Evolutionary conservation across 2,113 vertebrate species (phyloP), one percentile per base, ranked within the genome.

Genomic region (Lates calcarifer): DNA sequence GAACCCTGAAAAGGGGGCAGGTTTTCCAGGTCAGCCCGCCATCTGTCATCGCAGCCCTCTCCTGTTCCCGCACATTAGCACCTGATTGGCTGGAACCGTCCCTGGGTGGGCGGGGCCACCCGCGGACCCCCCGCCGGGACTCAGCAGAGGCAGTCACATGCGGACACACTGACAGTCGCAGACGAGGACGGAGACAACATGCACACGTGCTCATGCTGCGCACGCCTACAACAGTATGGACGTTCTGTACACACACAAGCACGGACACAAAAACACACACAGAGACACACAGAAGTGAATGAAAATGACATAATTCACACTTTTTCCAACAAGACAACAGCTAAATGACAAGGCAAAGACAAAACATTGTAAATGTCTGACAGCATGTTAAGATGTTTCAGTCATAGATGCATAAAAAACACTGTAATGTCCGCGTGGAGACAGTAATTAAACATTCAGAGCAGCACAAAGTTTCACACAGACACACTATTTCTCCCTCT

Each of bases 11-110:
- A 96, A 95, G 95, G 95, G 96, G 95, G 95, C 96, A 96, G 95
- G 96, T 96, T 96, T 97, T 96, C 94, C 97, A 97, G 97, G 97
- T 98, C 96, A 97, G 96, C 90, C 92, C 90, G 91, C 97, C 97
- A 98, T 98, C 97, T 98, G 97, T 97, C 97, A 96, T 94, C 90
- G 77, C 92, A 94, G 96, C 94, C 67, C 87, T 89, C 96, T 96
- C 96, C 96, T 96, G 95, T 95, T 96, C 95, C 92, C 93, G 89
- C 93, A 95, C 95, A 96, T 97, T 95, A 96, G 95, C 96, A 96
- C 96, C 96, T 96, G 97, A 98, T 98, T 97, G 96, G 96, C 95
- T 96, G 96, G 97, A 93, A 90, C 90, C 90, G 92, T 95, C 89
- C 95, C 95, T 91, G 84, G 90, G 91, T 95, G 96, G 96, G 96